A percentile compares a stretch with the other conserved stretches of the same genome.
Evolutionary conservation across 2,888 invertebrate species (phyloP).

Genomic region (Craniophora ligustri): DNA sequence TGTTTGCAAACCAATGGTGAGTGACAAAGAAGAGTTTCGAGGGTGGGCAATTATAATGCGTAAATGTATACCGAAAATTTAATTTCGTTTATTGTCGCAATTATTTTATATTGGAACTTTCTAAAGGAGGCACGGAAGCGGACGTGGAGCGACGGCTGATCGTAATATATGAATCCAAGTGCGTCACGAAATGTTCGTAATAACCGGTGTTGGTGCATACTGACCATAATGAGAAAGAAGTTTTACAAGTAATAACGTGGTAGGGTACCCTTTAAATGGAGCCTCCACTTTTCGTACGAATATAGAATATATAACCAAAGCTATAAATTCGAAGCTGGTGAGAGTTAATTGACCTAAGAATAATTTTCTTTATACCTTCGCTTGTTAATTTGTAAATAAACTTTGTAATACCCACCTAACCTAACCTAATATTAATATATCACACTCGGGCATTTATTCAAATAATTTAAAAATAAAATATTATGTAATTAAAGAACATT

Average conservation of each 20-base stretch:
- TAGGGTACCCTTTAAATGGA: background rate
- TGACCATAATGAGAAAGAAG: constrained; percentile 8
- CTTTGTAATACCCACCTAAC: too few relatives aligned
- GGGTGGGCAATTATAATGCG: constrained; percentile 32
- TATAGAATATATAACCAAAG: too few relatives aligned
- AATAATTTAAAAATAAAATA: too few relatives aligned
- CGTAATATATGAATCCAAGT: constrained; percentile 39
- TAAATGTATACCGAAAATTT: constrained; percentile 56
- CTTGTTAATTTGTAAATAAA: too few relatives aligned
- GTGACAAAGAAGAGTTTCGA: constrained; percentile 29
- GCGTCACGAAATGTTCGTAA: constrained; percentile 19
- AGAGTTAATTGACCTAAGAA: too few relatives aligned
- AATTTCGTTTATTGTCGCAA: constrained; percentile 42
- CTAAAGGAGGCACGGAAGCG: constrained; percentile 65
- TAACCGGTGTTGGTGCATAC: constrained; percentile 32
- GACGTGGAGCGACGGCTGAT: constrained; percentile 53
- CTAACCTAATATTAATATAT: too few relatives aligned
- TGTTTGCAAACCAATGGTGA: constrained; percentile 52
- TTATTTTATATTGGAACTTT: constrained; percentile 58
- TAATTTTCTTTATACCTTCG: too few relatives aligned
- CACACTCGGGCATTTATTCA: too few relatives aligned
- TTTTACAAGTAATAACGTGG: background rate
- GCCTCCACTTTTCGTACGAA: background rate
- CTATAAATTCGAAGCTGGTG: too few relatives aligned
- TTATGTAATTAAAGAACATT: too few relatives aligned